A percentile compares a stretch with the other conserved stretches of the same genome.
Evolutionary conservation across 2,113 vertebrate species (phyloP).

Genomic region (Motacilla tschutschensis): DNA sequence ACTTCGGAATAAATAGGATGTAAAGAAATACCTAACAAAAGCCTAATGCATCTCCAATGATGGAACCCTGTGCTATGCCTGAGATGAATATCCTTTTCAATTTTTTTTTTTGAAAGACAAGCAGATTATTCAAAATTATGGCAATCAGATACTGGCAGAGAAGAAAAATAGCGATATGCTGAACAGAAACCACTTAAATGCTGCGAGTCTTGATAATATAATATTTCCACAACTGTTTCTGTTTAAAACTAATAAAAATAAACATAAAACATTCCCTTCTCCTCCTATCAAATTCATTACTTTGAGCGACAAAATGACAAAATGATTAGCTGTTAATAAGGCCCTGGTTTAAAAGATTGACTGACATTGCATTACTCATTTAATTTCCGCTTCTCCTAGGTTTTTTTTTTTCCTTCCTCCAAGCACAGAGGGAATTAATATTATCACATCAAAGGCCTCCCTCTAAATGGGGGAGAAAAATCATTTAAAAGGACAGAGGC

Average conservation of each 20-base stretch:
- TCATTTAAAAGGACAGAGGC: constrained; percentile 95
- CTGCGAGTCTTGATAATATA: constrained; percentile 62
- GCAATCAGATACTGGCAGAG: constrained; percentile 61
- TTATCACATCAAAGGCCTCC: constrained; percentile 94
- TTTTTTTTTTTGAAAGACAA: constrained; percentile 62
- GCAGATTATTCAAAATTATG: constrained; percentile 72
- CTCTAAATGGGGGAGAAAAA: constrained; percentile 89
- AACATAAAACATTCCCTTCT: constrained; percentile 75
- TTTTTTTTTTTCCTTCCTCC: constrained; percentile 70
- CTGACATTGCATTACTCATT: constrained; percentile 91
- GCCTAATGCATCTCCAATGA: constrained; percentile 20
- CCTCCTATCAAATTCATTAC: constrained; percentile 81
- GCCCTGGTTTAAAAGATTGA: constrained; percentile 86
- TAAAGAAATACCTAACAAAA: constrained; percentile 37
- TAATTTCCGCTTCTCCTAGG: constrained; percentile 91
- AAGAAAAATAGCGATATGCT: constrained; percentile 62
- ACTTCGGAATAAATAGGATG: constrained; percentile 35
- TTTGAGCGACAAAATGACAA: constrained; percentile 86
- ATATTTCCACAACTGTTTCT: constrained; percentile 81
- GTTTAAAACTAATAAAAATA: constrained; percentile 82
- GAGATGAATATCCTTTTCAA: constrained; percentile 52
- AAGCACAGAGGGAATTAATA: constrained; percentile 89
- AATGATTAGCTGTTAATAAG: constrained; percentile 96
- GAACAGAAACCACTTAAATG: constrained; percentile 72
- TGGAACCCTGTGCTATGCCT: constrained; percentile 9